Conservation (phyloP, 92 coral and sea anemone genomes). For the Heteractis magnifica region DNA sequence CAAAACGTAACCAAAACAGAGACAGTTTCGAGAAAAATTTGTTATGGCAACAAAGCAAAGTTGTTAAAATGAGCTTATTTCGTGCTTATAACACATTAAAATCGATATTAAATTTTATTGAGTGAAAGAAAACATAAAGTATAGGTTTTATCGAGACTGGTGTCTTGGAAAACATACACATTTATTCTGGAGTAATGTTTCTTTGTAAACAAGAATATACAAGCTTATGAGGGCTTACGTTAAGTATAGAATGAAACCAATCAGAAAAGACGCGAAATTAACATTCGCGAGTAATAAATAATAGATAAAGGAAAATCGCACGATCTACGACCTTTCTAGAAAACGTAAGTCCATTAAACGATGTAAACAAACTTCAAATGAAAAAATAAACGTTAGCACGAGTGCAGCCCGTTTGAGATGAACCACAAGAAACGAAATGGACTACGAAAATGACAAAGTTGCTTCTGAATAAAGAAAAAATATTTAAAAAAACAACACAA, state of each 20-base stretch:
- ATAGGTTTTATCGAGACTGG: background rate
- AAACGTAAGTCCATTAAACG: constrained; percentile 1
- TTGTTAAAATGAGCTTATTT: too few relatives aligned
- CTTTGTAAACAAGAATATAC: background rate
- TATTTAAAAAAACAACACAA: background rate
- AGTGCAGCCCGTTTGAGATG: background rate
- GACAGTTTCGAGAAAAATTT: too few relatives aligned
- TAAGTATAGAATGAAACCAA: background rate
- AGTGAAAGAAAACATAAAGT: background rate
- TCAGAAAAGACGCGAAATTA: background rate
- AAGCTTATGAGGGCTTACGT: background rate
- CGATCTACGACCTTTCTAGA: background rate
- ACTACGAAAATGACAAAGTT: background rate
- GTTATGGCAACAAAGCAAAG: too few relatives aligned
- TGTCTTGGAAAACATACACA: background rate
- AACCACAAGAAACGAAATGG: background rate
- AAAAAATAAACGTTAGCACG: background rate
- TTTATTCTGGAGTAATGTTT: background rate
- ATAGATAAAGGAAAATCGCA: background rate
- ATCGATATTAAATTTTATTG: background rate
- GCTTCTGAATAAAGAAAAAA: background rate
- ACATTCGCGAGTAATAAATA: background rate
- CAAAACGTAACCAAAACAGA: background rate
- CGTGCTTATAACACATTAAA: too few relatives aligned
- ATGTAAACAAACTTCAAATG: background rate